Percentiles rank a stretch among this genome's conserved stretches.
phyloP scores from a whole-genome alignment of 2,113 vertebrate species.

The Sebastes schlegelii region DNA sequence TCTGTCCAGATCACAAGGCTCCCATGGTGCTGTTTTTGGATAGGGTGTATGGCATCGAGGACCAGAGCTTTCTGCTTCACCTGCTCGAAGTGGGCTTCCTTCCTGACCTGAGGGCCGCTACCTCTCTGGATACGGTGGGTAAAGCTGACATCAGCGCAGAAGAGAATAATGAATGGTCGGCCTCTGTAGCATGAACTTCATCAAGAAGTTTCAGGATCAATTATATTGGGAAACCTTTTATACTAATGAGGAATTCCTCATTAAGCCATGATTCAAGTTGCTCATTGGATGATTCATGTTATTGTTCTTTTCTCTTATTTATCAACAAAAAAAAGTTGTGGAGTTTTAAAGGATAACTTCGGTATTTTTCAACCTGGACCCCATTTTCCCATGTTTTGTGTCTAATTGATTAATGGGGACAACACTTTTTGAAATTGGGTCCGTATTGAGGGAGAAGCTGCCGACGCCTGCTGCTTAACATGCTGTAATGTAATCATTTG shows the following conservation, averaged over 20 bases:
- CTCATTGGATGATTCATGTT: slow-evolving; percentile 18
- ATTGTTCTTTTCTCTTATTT: slow-evolving; percentile 12
- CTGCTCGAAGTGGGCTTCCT: slow-evolving; percentile 97
- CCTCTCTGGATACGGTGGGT: slow-evolving; percentile 94
- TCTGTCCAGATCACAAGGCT: slow-evolving; percentile 98
- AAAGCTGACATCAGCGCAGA: not conserved
- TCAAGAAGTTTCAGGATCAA: slow-evolving; percentile 10
- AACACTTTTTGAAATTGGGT: no score
- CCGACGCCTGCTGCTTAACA: no score
- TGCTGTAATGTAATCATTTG: no score
- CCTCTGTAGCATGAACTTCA: slow-evolving; percentile 12
- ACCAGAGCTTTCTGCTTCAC: slow-evolving; percentile 95
- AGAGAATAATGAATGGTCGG: slow-evolving; percentile 13
- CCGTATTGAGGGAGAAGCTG: no score
- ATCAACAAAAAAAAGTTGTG: slow-evolving; percentile 5
- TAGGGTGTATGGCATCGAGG: slow-evolving; percentile 96
- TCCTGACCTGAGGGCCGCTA: slow-evolving; percentile 93
- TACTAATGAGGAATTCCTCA: slow-evolving; percentile 21
- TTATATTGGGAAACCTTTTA: slow-evolving; percentile 23
- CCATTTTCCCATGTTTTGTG: no score
- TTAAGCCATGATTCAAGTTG: slow-evolving; percentile 10
- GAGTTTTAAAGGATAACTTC: not conserved
- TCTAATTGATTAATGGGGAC: no score
- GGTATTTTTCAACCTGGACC: no score
- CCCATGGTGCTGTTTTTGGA: slow-evolving; percentile 99